Percentiles rank a stretch among this genome's conserved stretches.
These are phyloP conservation scores for Dunckerocampus dactyliophorus DNA, from an alignment of 2,113 vertebrate species.

Conservation along the genomic window DNA sequence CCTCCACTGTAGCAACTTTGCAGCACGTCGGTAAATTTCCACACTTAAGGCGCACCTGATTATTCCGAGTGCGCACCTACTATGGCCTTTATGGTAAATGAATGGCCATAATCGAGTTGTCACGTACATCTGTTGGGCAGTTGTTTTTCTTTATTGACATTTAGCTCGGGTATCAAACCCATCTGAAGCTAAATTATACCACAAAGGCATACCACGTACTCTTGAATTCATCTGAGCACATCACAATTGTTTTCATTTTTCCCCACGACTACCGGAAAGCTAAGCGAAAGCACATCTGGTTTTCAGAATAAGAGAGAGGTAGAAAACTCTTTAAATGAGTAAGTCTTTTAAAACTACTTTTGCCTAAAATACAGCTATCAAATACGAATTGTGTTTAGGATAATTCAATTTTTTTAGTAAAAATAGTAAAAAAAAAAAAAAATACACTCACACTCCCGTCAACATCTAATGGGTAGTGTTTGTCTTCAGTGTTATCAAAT, in stretches of 20 bases:
- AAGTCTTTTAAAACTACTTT: too few relatives aligned
- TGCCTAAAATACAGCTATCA: too few relatives aligned
- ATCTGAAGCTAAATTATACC: not conserved
- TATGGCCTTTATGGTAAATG: not conserved
- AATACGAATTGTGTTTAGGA: too few relatives aligned
- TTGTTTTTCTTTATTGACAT: not conserved
- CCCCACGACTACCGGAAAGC: not conserved
- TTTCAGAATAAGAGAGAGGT: conserved; percentile 6
- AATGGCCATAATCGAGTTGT: not conserved
- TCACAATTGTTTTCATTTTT: not conserved
- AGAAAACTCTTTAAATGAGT: too few relatives aligned
- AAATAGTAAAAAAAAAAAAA: too few relatives aligned
- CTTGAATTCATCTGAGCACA: not conserved
- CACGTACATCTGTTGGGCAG: not conserved
- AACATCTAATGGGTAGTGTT: too few relatives aligned
- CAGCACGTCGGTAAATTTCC: not conserved
- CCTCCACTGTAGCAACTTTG: conserved; percentile 16
- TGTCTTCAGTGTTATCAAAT: too few relatives aligned
- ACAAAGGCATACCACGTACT: not conserved
- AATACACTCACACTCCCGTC: too few relatives aligned
- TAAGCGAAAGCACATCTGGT: not conserved
- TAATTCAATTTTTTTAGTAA: too few relatives aligned
- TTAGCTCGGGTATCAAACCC: not conserved
- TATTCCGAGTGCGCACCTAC: not conserved
- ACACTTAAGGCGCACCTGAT: not conserved